phyloP scores from a whole-genome alignment of 2,797 vertebrate genomes.

The Nasua narica region DNA sequence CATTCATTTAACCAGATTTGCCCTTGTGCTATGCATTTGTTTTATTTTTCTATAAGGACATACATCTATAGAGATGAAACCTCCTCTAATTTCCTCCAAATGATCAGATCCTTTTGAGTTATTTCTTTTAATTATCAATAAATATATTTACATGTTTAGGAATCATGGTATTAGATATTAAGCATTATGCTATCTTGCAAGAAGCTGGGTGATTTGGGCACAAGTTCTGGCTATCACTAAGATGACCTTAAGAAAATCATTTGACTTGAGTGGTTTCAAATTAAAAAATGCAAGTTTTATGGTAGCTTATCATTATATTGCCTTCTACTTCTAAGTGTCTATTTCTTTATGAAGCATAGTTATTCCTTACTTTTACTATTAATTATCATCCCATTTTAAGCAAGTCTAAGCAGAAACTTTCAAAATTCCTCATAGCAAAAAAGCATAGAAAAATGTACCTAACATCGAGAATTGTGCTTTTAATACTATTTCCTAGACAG shows the following conservation, averaged over 20 bases:
- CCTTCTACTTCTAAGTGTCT: neutral
- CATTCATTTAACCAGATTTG: neutral
- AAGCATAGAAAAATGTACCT: neutral
- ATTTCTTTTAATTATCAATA: neutral
- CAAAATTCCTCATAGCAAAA: neutral
- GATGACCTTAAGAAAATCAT: neutral
- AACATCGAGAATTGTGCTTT: neutral
- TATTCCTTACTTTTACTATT: neutral
- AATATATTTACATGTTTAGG: neutral
- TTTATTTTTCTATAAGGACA: conserved; percentile 10
- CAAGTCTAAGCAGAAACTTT: neutral
- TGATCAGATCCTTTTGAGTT: neutral
- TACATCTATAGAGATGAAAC: neutral
- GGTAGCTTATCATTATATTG: neutral
- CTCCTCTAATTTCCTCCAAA: neutral
- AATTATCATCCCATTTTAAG: neutral
- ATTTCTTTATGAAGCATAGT: neutral
- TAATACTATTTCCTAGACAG: neutral
- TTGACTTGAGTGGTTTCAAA: neutral
- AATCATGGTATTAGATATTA: neutral
- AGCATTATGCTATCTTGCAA: neutral
- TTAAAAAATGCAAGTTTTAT: neutral
- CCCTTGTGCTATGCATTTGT: neutral
- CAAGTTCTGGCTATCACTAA: neutral
- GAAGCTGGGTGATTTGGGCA: neutral